Conservation (phyloP, 1,140 invertebrate species). For the Bradysia coprophila region DNA sequence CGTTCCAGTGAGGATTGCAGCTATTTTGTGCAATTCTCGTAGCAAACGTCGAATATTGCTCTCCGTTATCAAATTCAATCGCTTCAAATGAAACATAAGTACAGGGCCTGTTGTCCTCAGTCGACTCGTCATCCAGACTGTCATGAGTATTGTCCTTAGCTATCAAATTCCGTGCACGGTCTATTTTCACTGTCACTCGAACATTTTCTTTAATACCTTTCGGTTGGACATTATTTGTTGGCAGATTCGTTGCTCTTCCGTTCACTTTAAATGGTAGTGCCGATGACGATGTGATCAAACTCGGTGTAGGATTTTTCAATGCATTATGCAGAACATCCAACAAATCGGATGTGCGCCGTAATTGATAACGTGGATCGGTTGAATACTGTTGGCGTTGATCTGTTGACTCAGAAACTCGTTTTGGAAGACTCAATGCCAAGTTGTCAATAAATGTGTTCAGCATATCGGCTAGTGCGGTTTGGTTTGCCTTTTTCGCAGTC, state of each 20-base stretch:
- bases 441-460: constrained; percentile 5
- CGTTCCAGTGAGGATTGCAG: constrained; percentile 34
- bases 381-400: background rate
- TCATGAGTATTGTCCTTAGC: constrained; percentile 12
- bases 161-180: constrained; percentile 8
- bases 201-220: constrained; percentile 30
- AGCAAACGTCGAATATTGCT: constrained; percentile 23
- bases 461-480: background rate
- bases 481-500: background rate
- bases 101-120: no score
- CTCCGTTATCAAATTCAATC: constrained; percentile 15
- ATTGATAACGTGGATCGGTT: background rate
- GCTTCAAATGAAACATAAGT: constrained; percentile 39
- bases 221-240: constrained; percentile 13
- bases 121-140: constrained; percentile 18
- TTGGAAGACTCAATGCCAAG: constrained; percentile 5
- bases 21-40: constrained; percentile 29
- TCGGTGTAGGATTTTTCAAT: constrained; percentile 8
- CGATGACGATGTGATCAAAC: background rate
- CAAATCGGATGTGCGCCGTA: constrained; percentile 22
- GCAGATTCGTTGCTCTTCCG: background rate
- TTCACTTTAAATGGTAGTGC: background rate
- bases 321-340: constrained; percentile 25
- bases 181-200: constrained; percentile 13
- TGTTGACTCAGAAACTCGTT: background rate